Evolutionary conservation across 2,797 vertebrate genomes (phyloP), one percentile per base, ranked within the genome.

Genomic region (Takifugu ocellatus): DNA sequence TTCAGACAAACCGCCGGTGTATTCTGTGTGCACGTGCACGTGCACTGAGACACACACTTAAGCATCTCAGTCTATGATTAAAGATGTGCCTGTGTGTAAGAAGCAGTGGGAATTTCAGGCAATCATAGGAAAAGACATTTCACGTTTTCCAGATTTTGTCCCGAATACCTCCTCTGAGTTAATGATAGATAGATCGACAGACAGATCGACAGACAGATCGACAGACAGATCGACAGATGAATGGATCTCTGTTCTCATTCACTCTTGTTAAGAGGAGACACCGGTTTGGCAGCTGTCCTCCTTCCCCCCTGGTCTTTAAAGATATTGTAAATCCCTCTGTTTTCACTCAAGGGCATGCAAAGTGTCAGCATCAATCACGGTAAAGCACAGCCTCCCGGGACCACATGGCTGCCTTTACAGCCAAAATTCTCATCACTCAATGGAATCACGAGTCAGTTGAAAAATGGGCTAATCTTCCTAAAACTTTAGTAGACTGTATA

Each of bases 341-440:
- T 76, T 79, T 67, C 27, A 51, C 31, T 68, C 58, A 74, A 83
- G 78, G 76, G 15, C 76, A 55, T 16, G 47, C 42, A 61, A 61
- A 43, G 50, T 56, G 70, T 56, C 33, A 2, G 59, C 63, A 75
- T 81, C 74, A 54, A 70, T 87, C 63, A 75, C 63, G 33, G 39
- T 17, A 53, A 46, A 33, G 47, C 61, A 56, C 59, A 53, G 59
- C 71, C 50, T 47, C 1, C 59, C 0, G 15, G 49, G 24, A 47
- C 48, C 66, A 61, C 61, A 51, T 55, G 65, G 65, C 58, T 64
- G 74, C 53, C 52, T 68, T 51, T 60, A 61, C 57, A 25, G 42
- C 66, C 25, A 53, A 49, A 63, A 55, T 59, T 54, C 58, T 68
- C 66, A 60, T 75, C 61, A 36, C 25, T 72, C 59, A 53, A 5